Evolutionary conservation across 2,113 vertebrate genomes (phyloP).

Genomic region (Neolamprologus sp.): DNA sequence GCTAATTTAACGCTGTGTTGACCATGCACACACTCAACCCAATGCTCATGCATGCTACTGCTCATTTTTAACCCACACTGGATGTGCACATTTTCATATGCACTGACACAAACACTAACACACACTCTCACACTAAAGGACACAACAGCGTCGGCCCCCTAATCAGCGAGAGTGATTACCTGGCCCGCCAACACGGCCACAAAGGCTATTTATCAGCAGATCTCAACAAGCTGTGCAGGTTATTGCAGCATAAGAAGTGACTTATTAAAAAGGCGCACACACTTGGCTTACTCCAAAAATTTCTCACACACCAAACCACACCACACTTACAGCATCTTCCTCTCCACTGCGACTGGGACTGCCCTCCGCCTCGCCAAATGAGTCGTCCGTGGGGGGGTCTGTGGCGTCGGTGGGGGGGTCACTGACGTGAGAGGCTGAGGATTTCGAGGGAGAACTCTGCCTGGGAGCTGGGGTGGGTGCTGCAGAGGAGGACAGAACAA

Average conservation of each 20-base stretch:
- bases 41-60: background rate
- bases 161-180: constrained; percentile 60
- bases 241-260: constrained; percentile 19
- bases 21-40: background rate
- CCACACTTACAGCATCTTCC: constrained; percentile 88
- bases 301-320: background rate
- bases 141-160: background rate
- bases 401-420: constrained; percentile 83
- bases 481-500: constrained; percentile 38
- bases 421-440: constrained; percentile 88
- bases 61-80: background rate
- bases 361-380: constrained; percentile 92
- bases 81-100: background rate
- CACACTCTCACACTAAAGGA: background rate
- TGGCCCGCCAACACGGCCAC: constrained; percentile 30
- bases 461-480: constrained; percentile 92
- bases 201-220: constrained; percentile 49
- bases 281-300: background rate
- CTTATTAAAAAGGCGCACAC: constrained; percentile 28
- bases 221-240: constrained; percentile 19
- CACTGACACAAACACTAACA: background rate
- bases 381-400: constrained; percentile 87
- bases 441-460: constrained; percentile 93
- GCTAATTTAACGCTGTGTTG: constrained; percentile 68
- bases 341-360: constrained; percentile 94